These are phyloP conservation scores for Ariolimax columbianus DNA, from an alignment of 2,888 invertebrate species.

Conservation along the genomic window DNA sequence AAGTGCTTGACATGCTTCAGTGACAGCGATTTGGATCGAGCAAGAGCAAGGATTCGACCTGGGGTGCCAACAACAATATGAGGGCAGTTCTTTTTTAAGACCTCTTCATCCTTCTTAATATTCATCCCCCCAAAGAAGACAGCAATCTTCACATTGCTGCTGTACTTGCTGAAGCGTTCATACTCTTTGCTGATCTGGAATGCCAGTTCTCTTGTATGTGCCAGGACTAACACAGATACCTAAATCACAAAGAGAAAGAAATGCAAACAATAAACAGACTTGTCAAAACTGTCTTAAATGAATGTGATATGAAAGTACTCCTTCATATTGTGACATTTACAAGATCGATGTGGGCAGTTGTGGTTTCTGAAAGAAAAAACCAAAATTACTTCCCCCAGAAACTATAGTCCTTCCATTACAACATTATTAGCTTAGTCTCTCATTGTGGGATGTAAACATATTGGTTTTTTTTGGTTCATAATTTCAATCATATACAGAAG, in stretches of 20 bases:
- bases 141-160: slow-evolving; percentile 94
- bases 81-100: slow-evolving; percentile 95
- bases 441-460: too few relatives aligned
- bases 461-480: too few relatives aligned
- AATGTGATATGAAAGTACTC: too few relatives aligned
- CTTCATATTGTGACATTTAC: too few relatives aligned
- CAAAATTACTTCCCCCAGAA: too few relatives aligned
- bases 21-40: slow-evolving; percentile 93
- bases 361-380: too few relatives aligned
- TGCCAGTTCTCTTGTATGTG: slow-evolving; percentile 98
- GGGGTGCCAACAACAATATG: slow-evolving; percentile 99
- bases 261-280: too few relatives aligned
- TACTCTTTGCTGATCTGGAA: slow-evolving; percentile 99
- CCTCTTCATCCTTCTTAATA: slow-evolving; percentile 97
- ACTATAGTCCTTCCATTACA: too few relatives aligned
- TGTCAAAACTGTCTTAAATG: too few relatives aligned
- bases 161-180: slow-evolving; percentile 98
- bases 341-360: too few relatives aligned
- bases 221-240: slow-evolving; percentile 98
- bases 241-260: slow-evolving; percentile 58
- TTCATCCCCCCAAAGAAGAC: slow-evolving; percentile 99
- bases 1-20: slow-evolving; percentile 98
- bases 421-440: too few relatives aligned
- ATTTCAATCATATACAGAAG: too few relatives aligned
- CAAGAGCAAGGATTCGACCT: slow-evolving; percentile 95